These are phyloP conservation scores for Podilymbus podiceps DNA, from an alignment of 2,113 vertebrate species.

Conservation along the genomic window DNA sequence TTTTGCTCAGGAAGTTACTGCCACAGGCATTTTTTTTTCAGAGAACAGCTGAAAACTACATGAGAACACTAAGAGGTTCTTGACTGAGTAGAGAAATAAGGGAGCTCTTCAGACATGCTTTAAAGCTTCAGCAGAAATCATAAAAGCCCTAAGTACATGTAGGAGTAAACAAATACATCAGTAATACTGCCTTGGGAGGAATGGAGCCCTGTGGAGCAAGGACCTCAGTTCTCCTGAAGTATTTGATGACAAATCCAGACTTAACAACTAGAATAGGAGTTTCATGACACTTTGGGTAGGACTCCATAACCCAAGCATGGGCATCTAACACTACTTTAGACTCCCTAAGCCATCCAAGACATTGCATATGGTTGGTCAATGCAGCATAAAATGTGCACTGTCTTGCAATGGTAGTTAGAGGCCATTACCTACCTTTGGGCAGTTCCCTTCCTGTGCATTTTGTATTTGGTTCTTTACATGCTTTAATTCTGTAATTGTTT, in stretches of 20 bases:
- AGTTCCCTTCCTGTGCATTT: neutral
- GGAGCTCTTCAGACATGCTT: neutral
- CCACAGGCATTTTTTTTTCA: neutral
- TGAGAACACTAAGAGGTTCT: neutral
- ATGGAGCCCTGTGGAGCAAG: neutral
- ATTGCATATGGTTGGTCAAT: neutral
- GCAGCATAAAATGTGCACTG: neutral
- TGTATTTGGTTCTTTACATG: neutral
- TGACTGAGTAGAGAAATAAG: neutral
- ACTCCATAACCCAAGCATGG: neutral
- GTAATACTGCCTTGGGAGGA: neutral
- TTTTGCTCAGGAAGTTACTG: neutral
- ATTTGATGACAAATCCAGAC: neutral
- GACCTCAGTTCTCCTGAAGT: neutral
- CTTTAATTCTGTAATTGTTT: neutral
- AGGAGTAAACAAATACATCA: neutral
- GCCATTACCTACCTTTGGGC: neutral
- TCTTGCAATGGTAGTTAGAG: neutral
- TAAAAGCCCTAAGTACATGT: neutral
- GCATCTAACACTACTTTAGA: neutral
- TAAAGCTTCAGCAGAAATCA: neutral
- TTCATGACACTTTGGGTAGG: neutral
- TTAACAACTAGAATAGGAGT: neutral
- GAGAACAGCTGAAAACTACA: neutral
- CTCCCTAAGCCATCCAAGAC: neutral